phyloP scores from a whole-genome alignment of 2,113 vertebrate species.

The Chlorodrepanis virens region DNA sequence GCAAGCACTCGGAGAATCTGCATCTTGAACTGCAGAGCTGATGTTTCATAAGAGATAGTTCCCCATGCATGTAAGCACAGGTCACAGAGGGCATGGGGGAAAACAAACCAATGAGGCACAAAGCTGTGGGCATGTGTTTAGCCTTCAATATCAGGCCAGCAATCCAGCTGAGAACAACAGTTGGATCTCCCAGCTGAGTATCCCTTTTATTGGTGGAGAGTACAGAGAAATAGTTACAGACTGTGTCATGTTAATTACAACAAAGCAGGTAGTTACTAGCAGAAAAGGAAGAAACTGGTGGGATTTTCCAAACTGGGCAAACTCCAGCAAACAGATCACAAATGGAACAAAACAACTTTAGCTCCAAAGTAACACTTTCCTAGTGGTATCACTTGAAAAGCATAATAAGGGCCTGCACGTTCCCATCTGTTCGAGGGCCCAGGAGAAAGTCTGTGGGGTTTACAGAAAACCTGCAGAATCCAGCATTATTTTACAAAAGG shows the following conservation, averaged over 20 bases:
- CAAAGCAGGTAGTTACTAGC: constrained; percentile 21
- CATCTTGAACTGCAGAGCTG: background rate
- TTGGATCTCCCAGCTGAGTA: background rate
- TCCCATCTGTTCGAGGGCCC: background rate
- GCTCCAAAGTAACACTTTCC: constrained; percentile 23
- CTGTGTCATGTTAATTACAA: constrained; percentile 8
- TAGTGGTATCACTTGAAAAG: background rate
- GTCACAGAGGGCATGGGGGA: background rate
- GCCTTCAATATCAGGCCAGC: background rate
- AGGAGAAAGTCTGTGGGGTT: background rate
- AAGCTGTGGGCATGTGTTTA: background rate
- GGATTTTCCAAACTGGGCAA: constrained; percentile 20
- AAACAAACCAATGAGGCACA: background rate
- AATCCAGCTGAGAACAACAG: background rate
- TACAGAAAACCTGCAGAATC: background rate
- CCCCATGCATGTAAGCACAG: background rate
- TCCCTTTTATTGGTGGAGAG: background rate
- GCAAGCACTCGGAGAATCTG: background rate
- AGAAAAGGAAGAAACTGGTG: constrained; percentile 22
- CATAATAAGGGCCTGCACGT: background rate
- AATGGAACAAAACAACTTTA: constrained; percentile 28
- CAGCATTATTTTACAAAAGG: background rate
- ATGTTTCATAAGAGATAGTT: background rate
- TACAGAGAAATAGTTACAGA: background rate
- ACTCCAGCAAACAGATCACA: background rate